Evolutionary conservation across 2,888 invertebrate genomes (phyloP).

Genomic region (Eristalis tenax): DNA sequence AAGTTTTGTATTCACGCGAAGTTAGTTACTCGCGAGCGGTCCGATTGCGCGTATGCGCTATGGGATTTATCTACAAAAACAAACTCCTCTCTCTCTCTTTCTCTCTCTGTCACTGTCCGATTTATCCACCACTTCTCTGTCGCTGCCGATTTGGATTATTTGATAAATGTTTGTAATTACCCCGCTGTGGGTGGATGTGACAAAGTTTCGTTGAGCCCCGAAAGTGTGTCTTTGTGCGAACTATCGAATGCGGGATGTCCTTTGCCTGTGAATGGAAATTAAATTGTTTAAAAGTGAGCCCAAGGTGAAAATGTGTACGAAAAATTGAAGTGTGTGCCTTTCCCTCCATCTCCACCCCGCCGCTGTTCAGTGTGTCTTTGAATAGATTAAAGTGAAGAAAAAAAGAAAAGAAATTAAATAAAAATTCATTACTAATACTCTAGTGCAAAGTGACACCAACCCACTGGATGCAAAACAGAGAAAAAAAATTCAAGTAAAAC

Average conservation of each 20-base stretch:
- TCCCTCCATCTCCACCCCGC: neutral
- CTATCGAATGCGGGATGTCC: neutral
- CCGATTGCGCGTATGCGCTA: slow-evolving; percentile 64
- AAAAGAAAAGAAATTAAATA: neutral
- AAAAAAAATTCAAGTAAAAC: neutral
- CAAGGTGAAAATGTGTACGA: slow-evolving; percentile 43
- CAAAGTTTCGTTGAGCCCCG: neutral
- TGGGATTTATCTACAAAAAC: slow-evolving; percentile 34
- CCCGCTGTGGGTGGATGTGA: slow-evolving; percentile 38
- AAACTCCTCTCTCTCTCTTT: neutral
- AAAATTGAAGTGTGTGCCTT: neutral
- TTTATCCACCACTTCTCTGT: neutral
- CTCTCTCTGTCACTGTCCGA: neutral
- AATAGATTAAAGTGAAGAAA: neutral
- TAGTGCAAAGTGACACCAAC: slow-evolving; percentile 63
- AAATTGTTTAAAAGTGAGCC: neutral
- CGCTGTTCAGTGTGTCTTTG: neutral
- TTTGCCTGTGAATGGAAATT: neutral
- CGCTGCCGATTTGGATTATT: slow-evolving; percentile 34
- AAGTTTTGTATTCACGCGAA: slow-evolving; percentile 38
- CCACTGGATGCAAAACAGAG: slow-evolving; percentile 57
- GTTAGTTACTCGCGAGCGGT: slow-evolving; percentile 70
- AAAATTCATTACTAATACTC: slow-evolving; percentile 67
- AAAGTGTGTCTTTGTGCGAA: no score
- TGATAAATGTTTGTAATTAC: neutral